Evolutionary conservation across 2,888 invertebrate species (phyloP).

Genomic region (Lathronympha strigana): DNA sequence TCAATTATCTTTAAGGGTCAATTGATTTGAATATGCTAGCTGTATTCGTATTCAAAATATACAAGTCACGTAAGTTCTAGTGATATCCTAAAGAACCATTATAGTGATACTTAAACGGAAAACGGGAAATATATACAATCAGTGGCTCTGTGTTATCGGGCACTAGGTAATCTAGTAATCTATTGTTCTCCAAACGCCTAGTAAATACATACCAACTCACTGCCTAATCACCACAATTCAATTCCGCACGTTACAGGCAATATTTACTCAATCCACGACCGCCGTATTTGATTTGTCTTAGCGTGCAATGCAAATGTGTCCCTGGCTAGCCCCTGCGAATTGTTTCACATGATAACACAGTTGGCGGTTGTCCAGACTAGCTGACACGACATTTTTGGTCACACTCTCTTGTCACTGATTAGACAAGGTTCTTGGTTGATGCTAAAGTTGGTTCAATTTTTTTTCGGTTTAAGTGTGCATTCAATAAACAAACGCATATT

Average conservation of each 20-base stretch:
- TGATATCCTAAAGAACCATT: too few relatives aligned
- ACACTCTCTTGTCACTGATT: conserved; percentile 41
- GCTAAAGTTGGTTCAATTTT: conserved; percentile 15
- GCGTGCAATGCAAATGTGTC: conserved; percentile 58
- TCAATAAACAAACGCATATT: not conserved
- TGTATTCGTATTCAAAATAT: too few relatives aligned
- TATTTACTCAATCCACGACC: conserved; percentile 37
- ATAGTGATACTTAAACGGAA: too few relatives aligned
- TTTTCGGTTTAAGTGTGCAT: not conserved
- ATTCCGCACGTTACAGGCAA: conserved; percentile 23
- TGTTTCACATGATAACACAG: conserved; percentile 62
- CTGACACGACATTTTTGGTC: conserved; percentile 55
- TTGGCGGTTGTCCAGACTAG: conserved; percentile 65
- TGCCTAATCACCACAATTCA: conserved; percentile 25
- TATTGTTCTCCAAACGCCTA: too few relatives aligned
- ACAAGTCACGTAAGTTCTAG: too few relatives aligned
- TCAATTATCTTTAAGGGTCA: too few relatives aligned
- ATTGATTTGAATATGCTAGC: too few relatives aligned
- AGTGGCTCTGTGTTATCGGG: too few relatives aligned
- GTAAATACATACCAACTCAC: too few relatives aligned
- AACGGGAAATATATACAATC: too few relatives aligned
- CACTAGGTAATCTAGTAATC: too few relatives aligned
- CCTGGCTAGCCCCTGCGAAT: conserved; percentile 51
- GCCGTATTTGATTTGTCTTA: conserved; percentile 46
- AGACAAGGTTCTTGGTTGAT: not conserved